Conservation (phyloP, 1,140 invertebrate genomes). For the Hyles vespertilio region DNA sequence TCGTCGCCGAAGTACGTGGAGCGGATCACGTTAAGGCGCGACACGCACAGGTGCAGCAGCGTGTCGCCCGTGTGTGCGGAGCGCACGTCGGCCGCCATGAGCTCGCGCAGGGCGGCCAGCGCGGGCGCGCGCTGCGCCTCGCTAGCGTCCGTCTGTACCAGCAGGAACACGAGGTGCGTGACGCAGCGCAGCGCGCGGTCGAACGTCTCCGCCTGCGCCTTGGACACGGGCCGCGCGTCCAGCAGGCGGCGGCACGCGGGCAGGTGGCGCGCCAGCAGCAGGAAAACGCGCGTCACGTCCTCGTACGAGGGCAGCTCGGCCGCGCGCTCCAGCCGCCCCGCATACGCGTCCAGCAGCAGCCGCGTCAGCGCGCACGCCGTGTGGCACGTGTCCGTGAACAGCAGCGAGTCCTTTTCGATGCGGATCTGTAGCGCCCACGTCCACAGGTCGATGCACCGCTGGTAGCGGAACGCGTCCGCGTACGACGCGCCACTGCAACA, state of each 20-base stretch:
- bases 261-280: slow-evolving; percentile 77
- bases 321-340: slow-evolving; percentile 77
- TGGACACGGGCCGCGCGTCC: slow-evolving; percentile 82
- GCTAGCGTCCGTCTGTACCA: slow-evolving; percentile 23
- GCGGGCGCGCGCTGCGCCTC: slow-evolving; percentile 12
- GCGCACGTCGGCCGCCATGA: slow-evolving; percentile 78
- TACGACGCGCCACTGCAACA: slow-evolving; percentile 87
- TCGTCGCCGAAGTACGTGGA: slow-evolving; percentile 87
- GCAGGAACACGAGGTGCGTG: slow-evolving; percentile 87
- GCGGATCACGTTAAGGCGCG: slow-evolving; percentile 86
- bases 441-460: slow-evolving; percentile 92
- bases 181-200: slow-evolving; percentile 87
- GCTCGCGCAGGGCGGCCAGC: slow-evolving; percentile 35
- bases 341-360: slow-evolving; percentile 86
- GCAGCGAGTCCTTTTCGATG: slow-evolving; percentile 85
- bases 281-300: slow-evolving; percentile 85
- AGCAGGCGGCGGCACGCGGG: slow-evolving; percentile 77
- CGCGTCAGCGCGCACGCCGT: slow-evolving; percentile 87
- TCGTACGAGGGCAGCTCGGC: slow-evolving; percentile 78
- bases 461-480: slow-evolving; percentile 89
- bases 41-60: slow-evolving; percentile 88
- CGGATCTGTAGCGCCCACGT: slow-evolving; percentile 85
- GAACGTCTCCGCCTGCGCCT: slow-evolving; percentile 88
- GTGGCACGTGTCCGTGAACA: slow-evolving; percentile 82
- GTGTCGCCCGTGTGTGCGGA: slow-evolving; percentile 85